Evolutionary conservation across 1,140 invertebrate genomes (phyloP), one percentile per base, ranked within the genome.

Genomic region (Cydia pomonella): DNA sequence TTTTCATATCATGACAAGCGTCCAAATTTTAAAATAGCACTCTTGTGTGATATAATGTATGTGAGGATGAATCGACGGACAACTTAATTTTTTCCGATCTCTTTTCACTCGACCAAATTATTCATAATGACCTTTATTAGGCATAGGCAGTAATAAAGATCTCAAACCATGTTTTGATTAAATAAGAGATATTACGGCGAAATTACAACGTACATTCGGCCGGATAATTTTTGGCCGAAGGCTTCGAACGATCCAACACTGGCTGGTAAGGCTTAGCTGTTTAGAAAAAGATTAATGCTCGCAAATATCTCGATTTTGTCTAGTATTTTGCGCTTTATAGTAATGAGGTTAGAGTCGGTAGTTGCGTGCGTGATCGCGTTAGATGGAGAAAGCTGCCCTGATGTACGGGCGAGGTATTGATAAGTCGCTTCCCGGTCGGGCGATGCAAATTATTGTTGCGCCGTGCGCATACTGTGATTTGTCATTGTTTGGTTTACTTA

Each of bases 361-460:
- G 63, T 66, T 13, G 63, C 25, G 13, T 64, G 5, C 9, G n/a
- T 69, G 64, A 69, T 69, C 64, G 64, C 27, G 12, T 66, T 69
- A 69, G 64, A 69, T 69, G 64, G 64, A 69, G 64, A 69, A 69
- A 69, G 64, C 64, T 69, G 63, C 27, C 25, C 64, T 69, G 64
- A 69, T 69, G 64, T 69, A 69, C 64, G 64, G 33, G 27, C 75
- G 62, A 77, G 71, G 80, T 77, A 82, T 82, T 89, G 87, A 88
- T 89, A 87, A 89, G 82, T 83, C 76, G 50, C 82, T 86, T 90
- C 88, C 86, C 84, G 83, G 80, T 78, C 75, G 78, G 78, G 78
- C 80, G 79, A 91, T 88, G 87, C 87, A 87, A 88, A 91, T 89
- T 87, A 87, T 88, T 88, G 88, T 87, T 84, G 85, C 74, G 82